Evolutionary conservation across 2,797 vertebrate species (phyloP).

Genomic region (Tragelaphus eurycerus): DNA sequence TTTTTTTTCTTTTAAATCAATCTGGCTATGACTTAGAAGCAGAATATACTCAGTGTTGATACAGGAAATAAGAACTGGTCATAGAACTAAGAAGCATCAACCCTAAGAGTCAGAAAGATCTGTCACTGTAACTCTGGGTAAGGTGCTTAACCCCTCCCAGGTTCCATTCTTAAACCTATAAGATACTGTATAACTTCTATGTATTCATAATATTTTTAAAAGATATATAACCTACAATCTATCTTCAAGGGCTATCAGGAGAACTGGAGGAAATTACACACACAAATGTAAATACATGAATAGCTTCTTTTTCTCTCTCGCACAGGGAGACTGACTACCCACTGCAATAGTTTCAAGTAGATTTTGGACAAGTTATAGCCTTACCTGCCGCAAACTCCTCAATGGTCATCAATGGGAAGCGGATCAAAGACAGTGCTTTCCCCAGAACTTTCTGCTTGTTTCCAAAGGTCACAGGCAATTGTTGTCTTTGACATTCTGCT

Average conservation of each 20-base stretch:
- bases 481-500: slow-evolving; percentile 87
- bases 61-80: not conserved
- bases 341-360: not conserved
- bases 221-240: not conserved
- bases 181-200: not conserved
- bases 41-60: not conserved
- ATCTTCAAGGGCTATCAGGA: not conserved
- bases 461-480: slow-evolving; percentile 83
- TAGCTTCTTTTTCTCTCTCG: not conserved
- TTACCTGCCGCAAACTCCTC: slow-evolving; percentile 89
- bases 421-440: slow-evolving; percentile 87
- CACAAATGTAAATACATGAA: not conserved
- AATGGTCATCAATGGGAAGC: slow-evolving; percentile 89
- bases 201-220: not conserved
- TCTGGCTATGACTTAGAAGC: not conserved
- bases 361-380: not conserved
- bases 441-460: slow-evolving; percentile 89
- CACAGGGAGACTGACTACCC: not conserved
- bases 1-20: not conserved
- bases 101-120: not conserved
- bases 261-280: not conserved
- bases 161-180: not conserved
- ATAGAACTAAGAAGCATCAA: not conserved
- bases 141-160: not conserved
- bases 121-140: not conserved